Base-by-base conservation (phyloP, 2,888 invertebrate genomes). In the Caprella mutica region DNA sequence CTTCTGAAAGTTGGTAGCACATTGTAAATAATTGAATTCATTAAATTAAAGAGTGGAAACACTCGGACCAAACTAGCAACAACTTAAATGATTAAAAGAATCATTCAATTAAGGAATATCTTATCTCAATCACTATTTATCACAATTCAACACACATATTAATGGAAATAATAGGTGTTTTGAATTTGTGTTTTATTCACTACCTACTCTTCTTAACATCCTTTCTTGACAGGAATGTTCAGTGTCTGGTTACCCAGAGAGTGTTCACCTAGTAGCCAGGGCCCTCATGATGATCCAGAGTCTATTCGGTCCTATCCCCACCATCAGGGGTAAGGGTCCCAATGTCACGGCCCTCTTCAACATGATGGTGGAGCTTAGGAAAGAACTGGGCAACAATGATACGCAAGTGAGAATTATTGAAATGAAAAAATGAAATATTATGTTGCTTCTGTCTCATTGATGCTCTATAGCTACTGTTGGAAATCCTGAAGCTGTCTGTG, bases 271-370 rank as follows among this genome's bases (percentile, higher is more conserved):
- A 72, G 82, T 87, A 0, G 93, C 94, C 0, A 83, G 86, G 70
- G 87, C 92, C 0, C 75, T 96, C 53, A 82, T 88, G 65, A 83
- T 82, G 27, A 76, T 96, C 59, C 93, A 96, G 71, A 83, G 84
- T 58, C 72, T 90, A 27, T 96, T 87, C 71, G 96, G 96, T 0
- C 83, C 86, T 55, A 90, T 94, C 69, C 85, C 88, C 9, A 81
- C 84, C 68, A 82, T 96, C 2, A 86, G 86, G 71, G 93, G 93
- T 9, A 91, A 92, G 72, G 96, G 93, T 2, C 78, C 80, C 33
- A 86, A 85, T 44, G 88, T 93, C 0, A 85, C 85, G 71, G 85
- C 87, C 74, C 88, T 94, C 0, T 87, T 86, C 81, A 87, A 93
- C 66, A 78, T 91, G 58, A 81, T 93, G 65, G 81, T 84, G 66